phyloP scores from a whole-genome alignment of 2,113 vertebrate species.

The Pseudonaja textilis region DNA sequence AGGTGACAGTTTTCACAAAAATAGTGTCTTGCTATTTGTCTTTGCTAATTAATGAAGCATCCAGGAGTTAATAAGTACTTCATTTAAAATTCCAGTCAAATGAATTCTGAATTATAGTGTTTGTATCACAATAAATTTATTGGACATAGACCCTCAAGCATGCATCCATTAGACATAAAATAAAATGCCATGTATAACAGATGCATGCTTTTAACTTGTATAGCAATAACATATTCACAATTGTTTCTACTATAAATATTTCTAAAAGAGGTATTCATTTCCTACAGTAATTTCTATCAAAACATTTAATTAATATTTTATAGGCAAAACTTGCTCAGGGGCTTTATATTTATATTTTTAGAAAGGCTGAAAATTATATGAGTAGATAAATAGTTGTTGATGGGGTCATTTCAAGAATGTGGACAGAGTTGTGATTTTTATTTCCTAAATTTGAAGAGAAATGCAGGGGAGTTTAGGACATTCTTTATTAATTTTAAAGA shows the following conservation, averaged over 20 bases:
- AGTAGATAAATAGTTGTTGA: background rate
- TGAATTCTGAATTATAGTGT: background rate
- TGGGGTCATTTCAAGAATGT: background rate
- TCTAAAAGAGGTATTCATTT: background rate
- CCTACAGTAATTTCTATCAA: background rate
- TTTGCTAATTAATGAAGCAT: conserved; percentile 18
- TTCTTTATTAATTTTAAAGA: background rate
- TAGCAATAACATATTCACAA: background rate
- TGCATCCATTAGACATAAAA: background rate
- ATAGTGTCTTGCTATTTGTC: conserved; percentile 3
- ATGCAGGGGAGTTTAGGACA: background rate
- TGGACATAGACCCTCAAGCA: background rate
- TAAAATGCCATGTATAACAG: background rate
- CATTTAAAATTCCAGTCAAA: conserved; percentile 12
- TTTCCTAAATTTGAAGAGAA: background rate
- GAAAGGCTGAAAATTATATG: background rate
- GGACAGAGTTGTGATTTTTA: background rate
- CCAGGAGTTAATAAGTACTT: background rate
- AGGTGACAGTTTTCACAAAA: conserved; percentile 30
- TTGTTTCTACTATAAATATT: background rate
- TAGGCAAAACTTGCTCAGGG: background rate
- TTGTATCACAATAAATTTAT: background rate
- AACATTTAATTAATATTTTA: background rate
- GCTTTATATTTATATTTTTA: background rate
- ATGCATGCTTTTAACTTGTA: background rate